Evolutionary conservation across 2,113 vertebrate genomes (phyloP).

Genomic region (Tautogolabrus adspersus): DNA sequence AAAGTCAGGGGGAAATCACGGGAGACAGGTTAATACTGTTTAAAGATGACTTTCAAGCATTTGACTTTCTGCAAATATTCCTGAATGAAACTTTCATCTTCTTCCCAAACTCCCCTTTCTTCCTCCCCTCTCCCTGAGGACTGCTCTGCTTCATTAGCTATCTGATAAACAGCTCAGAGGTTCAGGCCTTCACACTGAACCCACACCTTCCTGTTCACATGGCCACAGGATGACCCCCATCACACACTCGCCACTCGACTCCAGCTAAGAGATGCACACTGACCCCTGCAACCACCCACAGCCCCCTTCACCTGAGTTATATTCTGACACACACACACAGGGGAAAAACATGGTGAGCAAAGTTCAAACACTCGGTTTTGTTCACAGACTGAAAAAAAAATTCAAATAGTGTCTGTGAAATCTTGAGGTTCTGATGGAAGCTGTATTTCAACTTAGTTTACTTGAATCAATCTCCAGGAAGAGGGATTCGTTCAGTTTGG

Average conservation of each 20-base stretch:
- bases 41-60: no score
- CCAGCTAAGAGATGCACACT: constrained; percentile 44
- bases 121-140: constrained; percentile 20
- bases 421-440: neutral
- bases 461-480: no score
- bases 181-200: constrained; percentile 63
- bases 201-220: constrained; percentile 78
- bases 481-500: no score
- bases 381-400: constrained; percentile 12
- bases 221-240: constrained; percentile 73
- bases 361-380: constrained; percentile 25
- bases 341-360: constrained; percentile 6
- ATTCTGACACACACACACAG: constrained; percentile 22
- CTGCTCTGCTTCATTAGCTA: constrained; percentile 74
- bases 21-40: neutral
- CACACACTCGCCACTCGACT: constrained; percentile 51
- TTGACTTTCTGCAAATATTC: constrained; percentile 1
- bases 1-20: constrained; percentile 22
- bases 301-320: constrained; percentile 59
- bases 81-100: constrained; percentile 14
- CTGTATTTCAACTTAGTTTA: neutral
- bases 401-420: neutral
- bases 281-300: constrained; percentile 33
- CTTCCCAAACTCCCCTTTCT: constrained; percentile 14
- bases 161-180: constrained; percentile 76